These are phyloP conservation scores for Echiichthys vipera DNA, from an alignment of 2,797 vertebrate species.

Conservation along the genomic window DNA sequence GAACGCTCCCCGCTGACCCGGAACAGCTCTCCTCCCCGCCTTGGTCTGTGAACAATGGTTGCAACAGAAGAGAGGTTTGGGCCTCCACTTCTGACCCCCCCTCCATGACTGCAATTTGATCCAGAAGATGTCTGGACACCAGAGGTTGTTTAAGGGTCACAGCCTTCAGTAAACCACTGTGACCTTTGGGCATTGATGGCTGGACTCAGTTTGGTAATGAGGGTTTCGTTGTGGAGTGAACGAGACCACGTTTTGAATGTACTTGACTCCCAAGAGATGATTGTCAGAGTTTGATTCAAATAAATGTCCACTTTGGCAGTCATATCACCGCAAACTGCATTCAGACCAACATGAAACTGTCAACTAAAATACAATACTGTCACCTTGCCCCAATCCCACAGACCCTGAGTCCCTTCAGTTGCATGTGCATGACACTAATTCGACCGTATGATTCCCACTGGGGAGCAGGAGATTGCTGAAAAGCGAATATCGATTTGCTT, in stretches of 20 bases:
- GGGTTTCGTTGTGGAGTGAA: neutral
- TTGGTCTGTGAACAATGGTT: slow-evolving; percentile 3
- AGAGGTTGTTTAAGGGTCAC: slow-evolving; percentile 44
- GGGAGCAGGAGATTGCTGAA: slow-evolving; percentile 9
- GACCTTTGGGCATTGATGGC: slow-evolving; percentile 19
- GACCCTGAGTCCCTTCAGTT: neutral
- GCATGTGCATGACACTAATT: slow-evolving; percentile 19
- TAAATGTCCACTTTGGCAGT: too few species aligned
- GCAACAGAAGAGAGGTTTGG: neutral
- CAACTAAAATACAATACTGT: slow-evolving; percentile 6
- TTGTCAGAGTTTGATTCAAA: too few species aligned
- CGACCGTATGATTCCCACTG: slow-evolving; percentile 12
- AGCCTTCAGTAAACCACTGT: slow-evolving; percentile 34
- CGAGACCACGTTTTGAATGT: slow-evolving; percentile 11
- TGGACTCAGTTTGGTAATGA: slow-evolving; percentile 41
- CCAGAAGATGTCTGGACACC: slow-evolving; percentile 2
- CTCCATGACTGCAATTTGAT: slow-evolving; percentile 26
- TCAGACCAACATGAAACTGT: neutral
- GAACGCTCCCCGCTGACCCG: slow-evolving; percentile 46
- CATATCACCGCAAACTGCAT: too few species aligned
- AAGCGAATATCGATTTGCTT: slow-evolving; percentile 32
- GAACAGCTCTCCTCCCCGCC: slow-evolving; percentile 23
- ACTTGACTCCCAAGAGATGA: neutral
- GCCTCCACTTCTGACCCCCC: slow-evolving; percentile 30
- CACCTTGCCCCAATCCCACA: neutral